A percentile compares a stretch with the other conserved stretches of the same genome.
Evolutionary conservation across 2,888 invertebrate species (phyloP).

Genomic region (Leptopilina drosophilae): DNA sequence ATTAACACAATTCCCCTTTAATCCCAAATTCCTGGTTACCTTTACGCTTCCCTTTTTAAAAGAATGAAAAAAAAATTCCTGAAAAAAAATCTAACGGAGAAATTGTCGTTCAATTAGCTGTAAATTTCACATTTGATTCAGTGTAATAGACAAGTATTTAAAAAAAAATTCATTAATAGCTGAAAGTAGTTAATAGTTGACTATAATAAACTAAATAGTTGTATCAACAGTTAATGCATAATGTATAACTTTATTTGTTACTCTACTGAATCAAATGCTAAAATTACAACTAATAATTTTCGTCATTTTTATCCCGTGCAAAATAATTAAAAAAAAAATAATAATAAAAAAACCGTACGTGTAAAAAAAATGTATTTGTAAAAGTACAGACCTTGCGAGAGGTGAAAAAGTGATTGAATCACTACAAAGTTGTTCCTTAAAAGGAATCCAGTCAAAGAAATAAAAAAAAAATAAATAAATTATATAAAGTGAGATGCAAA

Average conservation of each 20-base stretch:
- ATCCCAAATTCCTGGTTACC: constrained; percentile 34
- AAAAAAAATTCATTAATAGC: neutral
- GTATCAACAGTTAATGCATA: constrained; percentile 2
- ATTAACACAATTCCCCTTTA: constrained; percentile 57
- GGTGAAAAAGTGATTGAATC: constrained; percentile 44
- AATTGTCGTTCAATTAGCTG: neutral
- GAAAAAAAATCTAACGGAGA: constrained; percentile 49
- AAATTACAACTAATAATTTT: neutral
- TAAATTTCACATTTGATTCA: constrained; percentile 1
- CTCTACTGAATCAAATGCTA: neutral
- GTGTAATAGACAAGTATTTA: neutral
- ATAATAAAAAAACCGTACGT: constrained; percentile 59
- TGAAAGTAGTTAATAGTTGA: neutral
- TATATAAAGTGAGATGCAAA: constrained; percentile 46
- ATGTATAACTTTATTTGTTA: neutral
- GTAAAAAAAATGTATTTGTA: constrained; percentile 62
- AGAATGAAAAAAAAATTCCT: constrained; percentile 45
- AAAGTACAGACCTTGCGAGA: constrained; percentile 55
- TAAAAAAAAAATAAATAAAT: constrained; percentile 40
- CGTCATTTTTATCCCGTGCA: constrained; percentile 42
- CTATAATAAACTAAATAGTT: neutral
- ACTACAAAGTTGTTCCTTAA: constrained; percentile 38
- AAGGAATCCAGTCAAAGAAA: constrained; percentile 20
- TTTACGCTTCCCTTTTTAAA: constrained; percentile 44
- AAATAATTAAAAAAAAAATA: constrained; percentile 56